Evolutionary conservation across 2,113 vertebrate genomes (phyloP).

Genomic region (Bos indicus): DNA sequence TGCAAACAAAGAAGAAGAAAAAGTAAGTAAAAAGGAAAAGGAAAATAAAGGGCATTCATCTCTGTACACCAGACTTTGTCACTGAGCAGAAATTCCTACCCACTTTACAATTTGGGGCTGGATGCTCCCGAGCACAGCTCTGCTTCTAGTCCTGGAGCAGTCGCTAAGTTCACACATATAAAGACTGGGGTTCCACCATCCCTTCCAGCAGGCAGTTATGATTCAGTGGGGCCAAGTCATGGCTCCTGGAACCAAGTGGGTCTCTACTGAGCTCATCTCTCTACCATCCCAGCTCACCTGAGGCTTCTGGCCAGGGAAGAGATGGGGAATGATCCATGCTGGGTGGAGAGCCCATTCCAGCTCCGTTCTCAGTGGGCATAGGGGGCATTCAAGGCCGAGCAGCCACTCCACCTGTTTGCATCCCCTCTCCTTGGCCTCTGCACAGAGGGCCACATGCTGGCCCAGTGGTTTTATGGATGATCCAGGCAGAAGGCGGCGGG

Average conservation of each 20-base stretch:
- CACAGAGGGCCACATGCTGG: not conserved
- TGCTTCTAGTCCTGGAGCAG: not conserved
- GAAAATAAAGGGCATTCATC: conserved; percentile 22
- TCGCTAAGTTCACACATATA: not conserved
- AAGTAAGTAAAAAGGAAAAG: not conserved
- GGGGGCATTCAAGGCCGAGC: not conserved
- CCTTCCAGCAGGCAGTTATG: not conserved
- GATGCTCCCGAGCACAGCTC: not conserved
- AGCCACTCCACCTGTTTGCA: not conserved
- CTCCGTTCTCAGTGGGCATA: not conserved
- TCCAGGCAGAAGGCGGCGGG: not conserved
- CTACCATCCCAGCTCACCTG: not conserved
- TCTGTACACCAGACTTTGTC: not conserved
- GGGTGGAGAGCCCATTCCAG: not conserved
- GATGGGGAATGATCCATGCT: not conserved
- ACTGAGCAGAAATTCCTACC: not conserved
- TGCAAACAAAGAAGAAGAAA: not conserved
- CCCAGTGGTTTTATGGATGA: not conserved
- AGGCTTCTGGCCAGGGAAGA: not conserved
- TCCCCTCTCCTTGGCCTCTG: not conserved
- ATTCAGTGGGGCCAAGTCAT: not conserved
- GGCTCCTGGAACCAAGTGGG: not conserved
- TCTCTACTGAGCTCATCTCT: not conserved
- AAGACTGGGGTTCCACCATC: not conserved
- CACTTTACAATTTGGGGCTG: not conserved